Evolutionary conservation across 2,888 invertebrate genomes (phyloP).

Genomic region (Actias luna): DNA sequence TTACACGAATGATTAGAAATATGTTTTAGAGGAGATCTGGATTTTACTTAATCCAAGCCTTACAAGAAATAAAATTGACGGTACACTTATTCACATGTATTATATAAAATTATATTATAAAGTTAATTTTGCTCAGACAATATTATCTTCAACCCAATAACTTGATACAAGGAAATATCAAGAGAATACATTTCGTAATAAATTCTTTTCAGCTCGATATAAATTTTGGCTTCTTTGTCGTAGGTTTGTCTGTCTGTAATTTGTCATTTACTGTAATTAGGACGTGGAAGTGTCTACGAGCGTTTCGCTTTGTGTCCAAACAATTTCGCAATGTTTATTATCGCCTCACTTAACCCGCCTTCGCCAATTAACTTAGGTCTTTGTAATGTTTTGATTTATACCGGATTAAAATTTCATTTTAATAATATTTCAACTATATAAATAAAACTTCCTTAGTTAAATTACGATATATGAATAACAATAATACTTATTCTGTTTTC

Average conservation of each 20-base stretch:
- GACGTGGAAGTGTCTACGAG: conserved; percentile 52
- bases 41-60: no score
- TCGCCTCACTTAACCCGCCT: conserved; percentile 53
- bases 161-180: conserved; percentile 27
- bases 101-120: neutral
- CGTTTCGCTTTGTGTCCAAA: conserved; percentile 62
- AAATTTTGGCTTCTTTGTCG: conserved; percentile 39
- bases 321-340: conserved; percentile 71
- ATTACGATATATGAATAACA: neutral
- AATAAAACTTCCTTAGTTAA: neutral
- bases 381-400: conserved; percentile 19
- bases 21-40: no score
- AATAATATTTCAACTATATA: neutral
- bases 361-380: conserved; percentile 22
- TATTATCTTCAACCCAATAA: conserved; percentile 10
- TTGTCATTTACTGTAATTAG: conserved; percentile 67
- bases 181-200: conserved; percentile 30
- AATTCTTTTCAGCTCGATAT: conserved; percentile 39
- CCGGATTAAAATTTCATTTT: neutral
- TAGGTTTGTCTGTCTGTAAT: conserved; percentile 51
- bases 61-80: no score
- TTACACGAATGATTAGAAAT: no score
- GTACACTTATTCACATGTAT: no score
- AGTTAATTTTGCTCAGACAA: conserved; percentile 2
- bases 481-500: neutral